Evolutionary conservation across 1,140 invertebrate genomes (phyloP).

Genomic region (Drosophila chauvacae): DNA sequence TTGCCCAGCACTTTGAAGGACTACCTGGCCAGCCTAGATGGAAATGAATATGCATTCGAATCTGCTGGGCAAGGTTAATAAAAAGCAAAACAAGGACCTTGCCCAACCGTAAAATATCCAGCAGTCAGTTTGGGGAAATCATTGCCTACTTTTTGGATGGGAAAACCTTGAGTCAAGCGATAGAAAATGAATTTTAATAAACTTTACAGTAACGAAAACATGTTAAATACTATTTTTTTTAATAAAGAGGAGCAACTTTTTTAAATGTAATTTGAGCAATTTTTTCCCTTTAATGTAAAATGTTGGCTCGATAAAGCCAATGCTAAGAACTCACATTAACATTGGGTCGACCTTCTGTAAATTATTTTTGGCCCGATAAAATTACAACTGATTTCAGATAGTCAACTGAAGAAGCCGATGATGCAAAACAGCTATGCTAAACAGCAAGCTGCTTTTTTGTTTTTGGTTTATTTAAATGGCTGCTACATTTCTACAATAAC

Average conservation of each 20-base stretch:
- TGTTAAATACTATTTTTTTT: background rate
- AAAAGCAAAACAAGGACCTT: conserved; percentile 6
- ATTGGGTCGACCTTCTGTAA: background rate
- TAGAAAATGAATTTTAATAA: too few relatives aligned
- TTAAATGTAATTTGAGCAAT: too few relatives aligned
- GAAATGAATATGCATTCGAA: conserved; percentile 32
- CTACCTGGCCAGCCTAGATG: conserved; percentile 1
- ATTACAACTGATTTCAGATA: background rate
- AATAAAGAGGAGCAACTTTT: too few relatives aligned
- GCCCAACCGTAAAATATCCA: conserved; percentile 4
- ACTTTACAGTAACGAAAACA: background rate
- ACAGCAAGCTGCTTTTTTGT: too few relatives aligned
- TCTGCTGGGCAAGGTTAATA: background rate
- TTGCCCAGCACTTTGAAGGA: conserved; percentile 6
- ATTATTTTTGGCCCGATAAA: background rate
- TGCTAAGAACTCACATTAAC: background rate
- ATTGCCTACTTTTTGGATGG: background rate
- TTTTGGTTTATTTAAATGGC: too few relatives aligned
- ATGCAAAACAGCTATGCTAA: too few relatives aligned
- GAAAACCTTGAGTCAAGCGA: too few relatives aligned
- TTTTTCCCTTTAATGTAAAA: too few relatives aligned
- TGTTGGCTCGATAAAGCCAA: background rate
- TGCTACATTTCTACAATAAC: too few relatives aligned
- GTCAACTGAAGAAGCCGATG: background rate
- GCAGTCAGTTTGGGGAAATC: background rate